Evolutionary conservation across 2,113 vertebrate species (phyloP).

Genomic region (Dicaeum eximium): DNA sequence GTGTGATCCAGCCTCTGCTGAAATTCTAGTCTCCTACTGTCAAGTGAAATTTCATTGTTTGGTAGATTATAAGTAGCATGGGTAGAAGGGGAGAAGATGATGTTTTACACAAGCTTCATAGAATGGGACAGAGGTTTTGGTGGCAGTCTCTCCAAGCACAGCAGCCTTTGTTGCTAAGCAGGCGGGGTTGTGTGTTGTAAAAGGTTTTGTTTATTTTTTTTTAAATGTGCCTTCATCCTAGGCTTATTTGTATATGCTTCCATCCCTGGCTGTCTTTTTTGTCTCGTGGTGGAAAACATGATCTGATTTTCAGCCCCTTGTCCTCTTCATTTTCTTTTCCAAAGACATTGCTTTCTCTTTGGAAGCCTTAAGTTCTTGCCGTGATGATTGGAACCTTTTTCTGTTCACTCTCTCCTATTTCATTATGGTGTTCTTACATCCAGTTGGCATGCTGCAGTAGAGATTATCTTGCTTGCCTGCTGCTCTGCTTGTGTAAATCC

Average conservation of each 20-base stretch:
- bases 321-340: neutral
- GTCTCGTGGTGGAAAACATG: neutral
- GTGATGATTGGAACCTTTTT: neutral
- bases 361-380: neutral
- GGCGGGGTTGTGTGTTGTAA: neutral
- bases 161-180: slow-evolving; percentile 52
- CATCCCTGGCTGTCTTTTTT: neutral
- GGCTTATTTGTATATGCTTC: neutral
- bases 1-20: neutral
- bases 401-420: neutral
- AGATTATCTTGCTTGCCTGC: slow-evolving; percentile 16
- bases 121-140: slow-evolving; percentile 10
- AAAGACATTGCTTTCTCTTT: neutral
- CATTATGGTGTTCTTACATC: neutral
- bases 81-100: neutral
- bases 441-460: neutral
- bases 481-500: neutral
- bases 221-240: neutral
- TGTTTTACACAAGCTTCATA: neutral
- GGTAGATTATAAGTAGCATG: neutral
- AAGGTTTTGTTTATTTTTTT: neutral
- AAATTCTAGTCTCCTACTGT: neutral
- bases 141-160: neutral
- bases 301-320: neutral
- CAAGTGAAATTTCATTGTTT: neutral